Base-by-base conservation (phyloP, 2,797 vertebrate species). In the Meriones psammophilus region DNA sequence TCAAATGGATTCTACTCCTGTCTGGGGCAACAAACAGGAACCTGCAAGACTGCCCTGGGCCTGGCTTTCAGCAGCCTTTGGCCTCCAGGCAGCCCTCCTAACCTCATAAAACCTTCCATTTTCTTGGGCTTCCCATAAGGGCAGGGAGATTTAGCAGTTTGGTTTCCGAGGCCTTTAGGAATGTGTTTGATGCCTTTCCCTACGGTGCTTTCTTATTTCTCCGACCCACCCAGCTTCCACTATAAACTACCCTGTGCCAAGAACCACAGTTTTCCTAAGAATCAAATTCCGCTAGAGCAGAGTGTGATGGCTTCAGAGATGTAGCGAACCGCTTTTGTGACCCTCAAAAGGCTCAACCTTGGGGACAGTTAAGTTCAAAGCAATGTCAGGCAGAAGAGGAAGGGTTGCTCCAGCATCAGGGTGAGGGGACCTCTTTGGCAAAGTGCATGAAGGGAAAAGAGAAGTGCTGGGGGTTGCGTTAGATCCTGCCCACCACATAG, bases 91-190 rank as follows among this genome's bases (percentile, higher is more conserved):
- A 91, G 39, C 66, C 33, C 60, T 79, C 8, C 68, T 80, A 87
- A 94, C 95, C 78, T 87, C 92, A 74, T 58, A 92, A 73, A 91
- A 36, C 95, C 73, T 74, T 95, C 77, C 71, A 46, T 92, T 94
- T 68, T 87, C 91, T 71, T 58, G 26, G 69, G 54, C 85, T 84
- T 87, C 87, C 92, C 81, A 95, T n/a, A 71, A 90, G 15, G 39
- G 28, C 26, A 24, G 78, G 18, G 54, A 84, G 36, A 81, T 62
- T 91, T 10, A 60, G 69, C n/a, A 77, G n/a, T 20, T 60, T 84
- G 81, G 28, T 39, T 78, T 85, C 46, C 73, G 36, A 8, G 42
- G 74, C 54, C 54, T 89, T 83, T 13, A 91, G 42, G 68, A 89
- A 85, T 90, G 84, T 64, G 66, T 93, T 86, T 92, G 94, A 54